These are phyloP conservation scores for Galleria mellonella DNA, from an alignment of 1,140 invertebrate genomes.

Conservation along the genomic window DNA sequence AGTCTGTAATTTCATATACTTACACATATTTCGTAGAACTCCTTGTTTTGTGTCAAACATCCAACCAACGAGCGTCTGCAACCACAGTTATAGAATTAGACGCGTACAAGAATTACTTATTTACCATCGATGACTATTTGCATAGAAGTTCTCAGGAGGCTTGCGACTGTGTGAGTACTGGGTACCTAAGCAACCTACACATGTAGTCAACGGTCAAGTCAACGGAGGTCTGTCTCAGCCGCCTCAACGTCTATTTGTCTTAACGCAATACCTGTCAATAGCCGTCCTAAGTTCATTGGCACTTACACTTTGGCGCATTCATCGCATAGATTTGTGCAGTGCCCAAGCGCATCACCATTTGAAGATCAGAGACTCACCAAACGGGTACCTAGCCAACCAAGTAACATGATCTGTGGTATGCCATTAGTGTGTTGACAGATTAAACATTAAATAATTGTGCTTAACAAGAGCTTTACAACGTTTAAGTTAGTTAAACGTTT, in stretches of 20 bases:
- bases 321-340: slow-evolving; percentile 63
- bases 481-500: slow-evolving; percentile 27
- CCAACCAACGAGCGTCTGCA: slow-evolving; percentile 16
- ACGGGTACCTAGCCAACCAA: slow-evolving; percentile 40
- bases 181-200: slow-evolving; percentile 27
- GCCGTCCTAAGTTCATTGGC: slow-evolving; percentile 67
- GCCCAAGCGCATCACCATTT: slow-evolving; percentile 42
- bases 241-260: slow-evolving; percentile 68
- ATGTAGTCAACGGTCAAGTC: slow-evolving; percentile 47
- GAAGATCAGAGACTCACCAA: slow-evolving; percentile 45
- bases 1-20: no score
- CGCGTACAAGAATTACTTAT: slow-evolving; percentile 56
- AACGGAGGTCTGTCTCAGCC: slow-evolving; percentile 63
- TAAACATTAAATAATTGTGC: slow-evolving; percentile 62
- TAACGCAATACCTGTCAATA: slow-evolving; percentile 72
- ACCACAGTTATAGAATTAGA: slow-evolving; percentile 42
- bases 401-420: slow-evolving; percentile 61
- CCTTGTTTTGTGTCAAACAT: slow-evolving; percentile 14
- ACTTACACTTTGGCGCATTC: slow-evolving; percentile 63
- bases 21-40: neutral
- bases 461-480: slow-evolving; percentile 37
- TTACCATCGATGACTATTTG: slow-evolving; percentile 57
- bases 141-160: slow-evolving; percentile 60
- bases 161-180: slow-evolving; percentile 40
- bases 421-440: slow-evolving; percentile 66